Evolutionary conservation across 2,797 vertebrate genomes (phyloP), one percentile per base, ranked within the genome.

Genomic region (Hippoglossus hippoglossus): DNA sequence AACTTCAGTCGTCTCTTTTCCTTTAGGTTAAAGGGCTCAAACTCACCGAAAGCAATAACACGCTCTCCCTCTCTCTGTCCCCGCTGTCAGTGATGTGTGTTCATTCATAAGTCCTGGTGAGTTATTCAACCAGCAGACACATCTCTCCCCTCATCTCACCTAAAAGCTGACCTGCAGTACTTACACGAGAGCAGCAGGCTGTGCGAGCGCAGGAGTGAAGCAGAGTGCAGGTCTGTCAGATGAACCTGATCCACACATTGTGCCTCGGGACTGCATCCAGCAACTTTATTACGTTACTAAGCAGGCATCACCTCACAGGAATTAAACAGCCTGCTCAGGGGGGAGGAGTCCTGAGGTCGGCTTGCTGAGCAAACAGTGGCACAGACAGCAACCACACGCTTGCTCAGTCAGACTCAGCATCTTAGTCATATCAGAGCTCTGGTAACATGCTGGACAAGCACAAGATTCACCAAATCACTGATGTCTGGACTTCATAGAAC

Each of bases 271-370:
- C 69, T 46, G 51, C 67, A 81, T 79, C 84, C 83, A 87, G 80
- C 72, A 89, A 84, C 84, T 93, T 93, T 94, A 94, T 93, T 91
- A 83, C 77, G 85, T 77, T 87, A 81, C 75, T 87, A 79, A 75
- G 28, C 39, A 5, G 80, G 77, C 79, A 88, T 92, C 86, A 86
- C 77, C 87, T 90, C 90, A 69, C 25, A 60, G 81, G 90, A 92
- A 83, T 89, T 85, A 83, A 85, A 78, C 68, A 57, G 75, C 49
- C 68, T 60, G 67, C 68, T 69, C 59, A 28, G 71, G 67, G 66
- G 73, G 93, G 93, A 79, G 93, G 93, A 86, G 91, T 64, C 71
- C 24, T 16, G 61, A 69, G 68, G 63, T 75, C 46, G 77, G 84
- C 73, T 75, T 58, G 34, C 81, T 52, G 54, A 74, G 80, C 70